phyloP scores from a whole-genome alignment of 2,797 vertebrate genomes.

The Limosa lapponica region DNA sequence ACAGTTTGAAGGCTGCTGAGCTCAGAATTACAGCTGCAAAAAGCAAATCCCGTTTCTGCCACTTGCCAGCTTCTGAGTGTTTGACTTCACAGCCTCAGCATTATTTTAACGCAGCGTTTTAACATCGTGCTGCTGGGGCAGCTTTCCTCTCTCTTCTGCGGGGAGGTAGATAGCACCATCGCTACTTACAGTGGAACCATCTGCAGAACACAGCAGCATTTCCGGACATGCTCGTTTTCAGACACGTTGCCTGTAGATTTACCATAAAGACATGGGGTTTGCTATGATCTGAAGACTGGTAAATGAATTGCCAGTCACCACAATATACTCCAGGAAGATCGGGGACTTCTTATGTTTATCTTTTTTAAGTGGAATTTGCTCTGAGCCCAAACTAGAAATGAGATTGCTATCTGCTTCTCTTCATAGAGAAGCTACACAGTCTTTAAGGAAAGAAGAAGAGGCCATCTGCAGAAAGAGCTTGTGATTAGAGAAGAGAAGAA shows the following conservation, averaged over 20 bases:
- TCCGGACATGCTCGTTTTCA: not conserved
- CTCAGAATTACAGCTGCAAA: not conserved
- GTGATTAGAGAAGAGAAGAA: not conserved
- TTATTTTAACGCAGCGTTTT: not conserved
- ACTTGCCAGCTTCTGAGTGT: not conserved
- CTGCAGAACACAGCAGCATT: not conserved
- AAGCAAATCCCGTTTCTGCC: not conserved
- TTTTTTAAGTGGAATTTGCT: not conserved
- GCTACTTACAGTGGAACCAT: not conserved
- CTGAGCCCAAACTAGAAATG: not conserved
- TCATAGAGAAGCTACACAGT: not conserved
- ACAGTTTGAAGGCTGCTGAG: fast-evolving
- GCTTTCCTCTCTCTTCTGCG: not conserved
- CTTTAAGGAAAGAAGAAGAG: not conserved
- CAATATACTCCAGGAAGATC: not conserved
- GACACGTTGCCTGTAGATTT: not conserved
- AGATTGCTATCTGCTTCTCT: not conserved
- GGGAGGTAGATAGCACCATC: not conserved
- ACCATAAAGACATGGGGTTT: not conserved
- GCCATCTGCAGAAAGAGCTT: not conserved
- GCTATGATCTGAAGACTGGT: not conserved
- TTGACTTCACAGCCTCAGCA: not conserved
- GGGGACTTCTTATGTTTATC: not conserved
- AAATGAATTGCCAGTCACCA: not conserved
- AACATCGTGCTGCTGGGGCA: not conserved